phyloP scores from a whole-genome alignment of 2,797 vertebrate species.

The Euthynnus affinis region DNA sequence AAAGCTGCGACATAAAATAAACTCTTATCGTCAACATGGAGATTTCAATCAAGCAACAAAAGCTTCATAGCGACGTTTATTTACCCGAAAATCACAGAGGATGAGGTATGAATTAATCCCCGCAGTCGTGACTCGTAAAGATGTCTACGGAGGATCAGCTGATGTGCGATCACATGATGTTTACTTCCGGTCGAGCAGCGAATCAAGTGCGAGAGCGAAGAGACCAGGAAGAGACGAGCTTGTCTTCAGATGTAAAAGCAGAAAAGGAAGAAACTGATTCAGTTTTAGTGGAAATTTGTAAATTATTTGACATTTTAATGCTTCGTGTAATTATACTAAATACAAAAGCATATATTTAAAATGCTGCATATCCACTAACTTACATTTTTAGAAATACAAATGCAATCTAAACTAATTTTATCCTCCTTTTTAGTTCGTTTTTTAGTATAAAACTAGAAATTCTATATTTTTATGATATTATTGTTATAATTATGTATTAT shows the following conservation, averaged over 20 bases:
- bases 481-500: no score
- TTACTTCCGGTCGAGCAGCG: constrained; percentile 74
- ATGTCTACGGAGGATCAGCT: constrained; percentile 84
- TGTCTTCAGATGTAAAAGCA: neutral
- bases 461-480: no score
- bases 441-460: no score
- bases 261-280: neutral
- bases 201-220: constrained; percentile 45
- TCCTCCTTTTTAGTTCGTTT: no score
- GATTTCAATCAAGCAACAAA: accelerated
- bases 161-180: constrained; percentile 84
- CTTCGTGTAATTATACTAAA: neutral
- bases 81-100: constrained; percentile 63
- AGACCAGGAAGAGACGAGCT: neutral
- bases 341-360: neutral
- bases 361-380: neutral
- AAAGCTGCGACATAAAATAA: accelerated
- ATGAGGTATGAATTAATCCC: constrained; percentile 71
- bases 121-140: constrained; percentile 80
- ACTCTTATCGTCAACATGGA: accelerated
- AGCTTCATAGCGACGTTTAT: neutral
- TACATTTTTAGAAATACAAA: neutral
- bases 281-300: neutral
- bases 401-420: no score
- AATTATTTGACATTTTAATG: neutral